A percentile compares a stretch with the other conserved stretches of the same genome.
Evolutionary conservation across 2,888 invertebrate species (phyloP).

Genomic region (Eupeodes luniger): DNA sequence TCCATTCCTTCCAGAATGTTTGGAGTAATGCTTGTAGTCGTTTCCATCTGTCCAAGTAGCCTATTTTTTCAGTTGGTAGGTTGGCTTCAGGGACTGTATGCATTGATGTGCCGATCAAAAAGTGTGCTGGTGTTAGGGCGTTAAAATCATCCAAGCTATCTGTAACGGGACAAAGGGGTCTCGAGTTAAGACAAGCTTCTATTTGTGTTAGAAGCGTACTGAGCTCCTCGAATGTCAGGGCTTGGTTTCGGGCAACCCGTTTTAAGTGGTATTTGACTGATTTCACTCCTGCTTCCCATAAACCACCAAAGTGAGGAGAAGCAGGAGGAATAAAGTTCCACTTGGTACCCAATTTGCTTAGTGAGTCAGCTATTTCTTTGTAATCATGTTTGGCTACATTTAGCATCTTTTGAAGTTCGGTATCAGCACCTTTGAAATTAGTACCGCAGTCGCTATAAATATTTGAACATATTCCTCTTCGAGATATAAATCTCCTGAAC

Average conservation of each 20-base stretch:
- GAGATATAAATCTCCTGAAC: too few relatives aligned
- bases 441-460: constrained; percentile 43
- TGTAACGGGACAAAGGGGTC: not conserved
- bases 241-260: constrained; percentile 67
- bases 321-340: too few relatives aligned
- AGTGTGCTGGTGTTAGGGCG: constrained; percentile 8
- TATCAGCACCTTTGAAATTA: not conserved
- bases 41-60: constrained; percentile 13
- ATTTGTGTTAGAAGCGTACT: constrained; percentile 68
- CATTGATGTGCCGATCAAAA: constrained; percentile 7
- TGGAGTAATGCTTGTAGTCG: not conserved
- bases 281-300: not conserved
- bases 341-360: too few relatives aligned
- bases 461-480: not conserved
- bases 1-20: too few relatives aligned
- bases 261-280: too few relatives aligned
- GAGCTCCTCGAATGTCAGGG: constrained; percentile 46
- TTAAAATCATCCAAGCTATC: not conserved
- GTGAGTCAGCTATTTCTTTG: too few relatives aligned
- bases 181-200: constrained; percentile 55
- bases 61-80: not conserved
- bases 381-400: too few relatives aligned
- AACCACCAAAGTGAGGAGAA: too few relatives aligned
- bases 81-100: constrained; percentile 9
- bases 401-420: too few relatives aligned